Conservation (phyloP, 2,113 vertebrate species). For the Mobula hypostoma region DNA sequence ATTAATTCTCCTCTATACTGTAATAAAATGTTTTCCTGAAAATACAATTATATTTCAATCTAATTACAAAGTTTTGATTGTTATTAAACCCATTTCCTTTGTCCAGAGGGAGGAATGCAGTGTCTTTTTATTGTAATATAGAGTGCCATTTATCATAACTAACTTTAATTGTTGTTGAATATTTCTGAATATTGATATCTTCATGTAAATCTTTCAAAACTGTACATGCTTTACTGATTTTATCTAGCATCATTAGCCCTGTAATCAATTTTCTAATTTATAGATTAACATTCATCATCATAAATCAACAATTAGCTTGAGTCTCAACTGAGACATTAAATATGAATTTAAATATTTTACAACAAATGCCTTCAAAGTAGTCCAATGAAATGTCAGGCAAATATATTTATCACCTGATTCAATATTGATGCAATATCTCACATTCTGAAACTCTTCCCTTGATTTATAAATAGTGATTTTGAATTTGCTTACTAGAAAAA, state of each 20-base stretch:
- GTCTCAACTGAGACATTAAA: background rate
- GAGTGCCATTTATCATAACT: background rate
- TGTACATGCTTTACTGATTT: background rate
- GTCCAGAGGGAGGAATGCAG: background rate
- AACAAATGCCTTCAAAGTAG: background rate
- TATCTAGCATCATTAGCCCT: background rate
- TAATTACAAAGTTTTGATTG: background rate
- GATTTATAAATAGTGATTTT: background rate
- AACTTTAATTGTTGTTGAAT: background rate
- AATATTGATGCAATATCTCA: background rate
- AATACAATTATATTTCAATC: background rate
- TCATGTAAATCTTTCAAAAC: background rate
- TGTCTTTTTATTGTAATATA: background rate
- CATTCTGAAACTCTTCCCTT: background rate
- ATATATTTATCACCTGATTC: background rate
- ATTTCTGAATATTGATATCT: background rate
- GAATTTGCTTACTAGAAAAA: background rate
- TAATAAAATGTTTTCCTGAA: background rate
- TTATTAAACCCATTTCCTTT: background rate
- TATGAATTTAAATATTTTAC: background rate
- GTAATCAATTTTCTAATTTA: background rate
- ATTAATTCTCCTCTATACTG: background rate
- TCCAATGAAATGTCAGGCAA: background rate
- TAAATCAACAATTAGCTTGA: background rate
- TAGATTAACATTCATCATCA: background rate